Evolutionary conservation across 2,797 vertebrate species (phyloP).

Genomic region (Molossus alvarezi): DNA sequence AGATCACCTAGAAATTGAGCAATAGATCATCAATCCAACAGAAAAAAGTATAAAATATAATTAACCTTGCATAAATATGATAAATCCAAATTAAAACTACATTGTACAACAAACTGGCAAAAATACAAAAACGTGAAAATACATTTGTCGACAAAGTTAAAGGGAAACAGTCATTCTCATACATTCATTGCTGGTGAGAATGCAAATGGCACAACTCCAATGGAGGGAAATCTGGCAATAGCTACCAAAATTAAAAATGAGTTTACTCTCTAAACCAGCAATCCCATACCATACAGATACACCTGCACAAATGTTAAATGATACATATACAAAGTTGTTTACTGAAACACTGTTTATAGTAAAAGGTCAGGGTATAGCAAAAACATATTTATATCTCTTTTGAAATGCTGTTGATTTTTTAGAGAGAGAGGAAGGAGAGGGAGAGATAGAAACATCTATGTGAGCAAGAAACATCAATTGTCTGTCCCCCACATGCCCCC

Average conservation of each 20-base stretch:
- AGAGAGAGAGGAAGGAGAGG: too few species aligned
- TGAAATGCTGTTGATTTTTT: too few species aligned
- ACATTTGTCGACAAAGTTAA: conserved; percentile 2
- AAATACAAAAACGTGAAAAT: conserved; percentile 58
- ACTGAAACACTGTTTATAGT: background rate
- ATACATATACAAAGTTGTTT: background rate
- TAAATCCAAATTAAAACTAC: conserved; percentile 48
- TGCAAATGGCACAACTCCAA: conserved; percentile 28
- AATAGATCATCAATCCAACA: background rate
- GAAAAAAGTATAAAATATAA: background rate
- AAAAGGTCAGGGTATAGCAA: conserved; percentile 5
- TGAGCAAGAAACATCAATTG: too few species aligned
- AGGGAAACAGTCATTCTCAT: conserved; percentile 24
- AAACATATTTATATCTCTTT: conserved; percentile 4
- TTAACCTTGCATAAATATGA: conserved; percentile 37
- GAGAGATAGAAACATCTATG: too few species aligned
- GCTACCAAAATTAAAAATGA: conserved; percentile 32
- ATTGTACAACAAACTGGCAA: background rate
- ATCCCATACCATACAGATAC: background rate
- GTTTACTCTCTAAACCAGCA: conserved; percentile 31
- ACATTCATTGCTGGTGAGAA: background rate
- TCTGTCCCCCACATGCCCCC: too few species aligned
- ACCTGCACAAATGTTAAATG: conserved; percentile 46
- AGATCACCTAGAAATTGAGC: conserved; percentile 17
- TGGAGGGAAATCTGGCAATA: background rate